A percentile compares a stretch with the other conserved stretches of the same genome.
These are phyloP conservation scores for Hypsopygia costalis DNA, from an alignment of 2,888 invertebrate genomes.

Conservation along the genomic window DNA sequence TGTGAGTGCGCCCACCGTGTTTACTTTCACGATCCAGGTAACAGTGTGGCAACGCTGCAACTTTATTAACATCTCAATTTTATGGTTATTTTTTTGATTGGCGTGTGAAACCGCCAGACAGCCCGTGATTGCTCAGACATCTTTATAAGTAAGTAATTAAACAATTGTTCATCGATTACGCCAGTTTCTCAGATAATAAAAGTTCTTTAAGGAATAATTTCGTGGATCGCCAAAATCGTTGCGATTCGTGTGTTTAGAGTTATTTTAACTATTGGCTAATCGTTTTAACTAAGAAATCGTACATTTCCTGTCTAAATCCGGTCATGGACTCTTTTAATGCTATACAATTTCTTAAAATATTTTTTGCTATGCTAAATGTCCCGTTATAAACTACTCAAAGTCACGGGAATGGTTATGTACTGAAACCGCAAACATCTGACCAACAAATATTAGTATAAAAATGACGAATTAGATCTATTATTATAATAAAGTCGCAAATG, in stretches of 20 bases:
- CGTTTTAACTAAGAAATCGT: neutral
- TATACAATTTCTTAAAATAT: too few species aligned
- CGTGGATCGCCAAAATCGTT: neutral
- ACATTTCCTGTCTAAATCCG: neutral
- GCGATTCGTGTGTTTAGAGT: neutral
- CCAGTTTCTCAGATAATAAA: constrained; percentile 5
- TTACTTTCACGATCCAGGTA: constrained; percentile 40
- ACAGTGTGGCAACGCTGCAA: constrained; percentile 36
- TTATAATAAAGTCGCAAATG: constrained; percentile 6
- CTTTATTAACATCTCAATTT: constrained; percentile 51
- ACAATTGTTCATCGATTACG: constrained; percentile 15
- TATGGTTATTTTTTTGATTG: constrained; percentile 61
- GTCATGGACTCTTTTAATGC: neutral
- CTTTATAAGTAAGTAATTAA: constrained; percentile 19
- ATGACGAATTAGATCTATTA: constrained; percentile 4
- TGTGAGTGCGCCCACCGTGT: constrained; percentile 38
- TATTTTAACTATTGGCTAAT: neutral
- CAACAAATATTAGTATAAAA: neutral
- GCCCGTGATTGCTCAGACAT: constrained; percentile 39
- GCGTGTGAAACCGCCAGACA: constrained; percentile 58
- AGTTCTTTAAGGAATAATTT: neutral
- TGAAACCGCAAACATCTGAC: too few species aligned
- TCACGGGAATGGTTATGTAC: too few species aligned
- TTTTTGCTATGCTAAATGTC: too few species aligned
- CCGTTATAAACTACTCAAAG: too few species aligned